A percentile compares a stretch with the other conserved stretches of the same genome.
These are phyloP conservation scores for Solen grandis DNA, from an alignment of 1,140 invertebrate genomes.

Conservation along the genomic window DNA sequence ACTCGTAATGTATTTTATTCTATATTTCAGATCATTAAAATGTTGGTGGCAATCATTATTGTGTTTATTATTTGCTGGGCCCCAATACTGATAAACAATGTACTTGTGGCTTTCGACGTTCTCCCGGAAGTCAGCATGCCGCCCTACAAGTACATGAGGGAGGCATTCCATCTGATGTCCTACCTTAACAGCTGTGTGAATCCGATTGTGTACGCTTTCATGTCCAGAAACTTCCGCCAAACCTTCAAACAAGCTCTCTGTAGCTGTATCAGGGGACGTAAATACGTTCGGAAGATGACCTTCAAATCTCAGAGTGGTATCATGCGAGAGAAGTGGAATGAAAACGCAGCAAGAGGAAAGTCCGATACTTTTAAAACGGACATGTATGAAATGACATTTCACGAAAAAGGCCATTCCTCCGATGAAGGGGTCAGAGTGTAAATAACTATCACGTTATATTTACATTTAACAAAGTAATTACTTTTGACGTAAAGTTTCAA, in stretches of 20 bases:
- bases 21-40: slow-evolving; percentile 81
- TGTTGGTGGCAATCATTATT: slow-evolving; percentile 81
- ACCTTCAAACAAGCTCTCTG: no score
- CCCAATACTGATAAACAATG: slow-evolving; percentile 76
- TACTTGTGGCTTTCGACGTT: slow-evolving; percentile 83
- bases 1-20: background rate
- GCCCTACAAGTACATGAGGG: slow-evolving; percentile 84
- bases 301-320: no score
- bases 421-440: no score
- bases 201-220: slow-evolving; percentile 90
- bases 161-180: slow-evolving; percentile 85
- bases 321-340: no score
- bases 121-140: slow-evolving; percentile 82
- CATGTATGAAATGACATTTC: background rate
- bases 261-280: background rate
- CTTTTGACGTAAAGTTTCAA: no score
- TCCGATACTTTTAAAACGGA: background rate
- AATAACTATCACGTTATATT: no score
- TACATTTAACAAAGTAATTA: no score
- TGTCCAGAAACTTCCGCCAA: slow-evolving; percentile 83
- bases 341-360: no score
- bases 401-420: no score
- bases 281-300: background rate
- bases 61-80: slow-evolving; percentile 83
- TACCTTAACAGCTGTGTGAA: slow-evolving; percentile 86